Percentiles rank a stretch among this genome's conserved stretches.
These are phyloP conservation scores for Dromas ardeola DNA, from an alignment of 2,113 vertebrate species.

Conservation along the genomic window DNA sequence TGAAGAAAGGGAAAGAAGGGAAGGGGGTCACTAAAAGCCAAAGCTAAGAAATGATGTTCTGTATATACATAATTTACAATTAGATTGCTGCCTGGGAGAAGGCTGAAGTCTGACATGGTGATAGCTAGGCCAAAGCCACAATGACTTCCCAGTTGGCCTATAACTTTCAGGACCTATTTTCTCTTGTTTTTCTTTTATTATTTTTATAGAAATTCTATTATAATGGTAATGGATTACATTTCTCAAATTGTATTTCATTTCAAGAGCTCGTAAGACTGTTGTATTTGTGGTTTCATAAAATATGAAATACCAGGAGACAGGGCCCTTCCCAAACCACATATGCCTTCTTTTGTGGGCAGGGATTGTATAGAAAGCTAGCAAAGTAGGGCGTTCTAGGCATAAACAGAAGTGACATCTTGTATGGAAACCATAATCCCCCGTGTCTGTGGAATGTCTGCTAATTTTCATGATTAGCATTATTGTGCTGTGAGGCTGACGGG, in stretches of 20 bases:
- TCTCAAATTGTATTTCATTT: slow-evolving; percentile 55
- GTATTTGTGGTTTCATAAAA: slow-evolving; percentile 32
- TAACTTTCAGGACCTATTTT: slow-evolving; percentile 31
- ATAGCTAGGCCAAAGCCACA: slow-evolving; percentile 45
- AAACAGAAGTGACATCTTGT: slow-evolving; percentile 30
- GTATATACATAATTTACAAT: slow-evolving; percentile 42
- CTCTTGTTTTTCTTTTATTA: slow-evolving; percentile 38
- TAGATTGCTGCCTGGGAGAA: slow-evolving; percentile 22
- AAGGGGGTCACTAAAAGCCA: slow-evolving; percentile 53
- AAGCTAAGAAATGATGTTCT: slow-evolving; percentile 40
- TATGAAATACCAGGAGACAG: background rate
- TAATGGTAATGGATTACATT: slow-evolving; percentile 39
- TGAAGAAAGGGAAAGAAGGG: slow-evolving; percentile 61
- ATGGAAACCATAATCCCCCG: background rate
- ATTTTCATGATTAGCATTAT: background rate
- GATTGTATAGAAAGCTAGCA: background rate
- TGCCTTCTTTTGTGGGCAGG: background rate
- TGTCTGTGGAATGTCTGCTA: slow-evolving; percentile 38
- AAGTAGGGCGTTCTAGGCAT: background rate
- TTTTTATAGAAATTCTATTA: slow-evolving; percentile 39
- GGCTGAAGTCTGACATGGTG: slow-evolving; percentile 1
- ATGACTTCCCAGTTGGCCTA: slow-evolving; percentile 44
- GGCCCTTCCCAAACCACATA: slow-evolving; percentile 6
- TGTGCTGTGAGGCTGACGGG: background rate
- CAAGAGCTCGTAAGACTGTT: slow-evolving; percentile 16